A percentile compares a stretch with the other conserved stretches of the same genome.
These are phyloP conservation scores for Carlito syrichta DNA, from an alignment of 2,113 vertebrate genomes.

Conservation along the genomic window DNA sequence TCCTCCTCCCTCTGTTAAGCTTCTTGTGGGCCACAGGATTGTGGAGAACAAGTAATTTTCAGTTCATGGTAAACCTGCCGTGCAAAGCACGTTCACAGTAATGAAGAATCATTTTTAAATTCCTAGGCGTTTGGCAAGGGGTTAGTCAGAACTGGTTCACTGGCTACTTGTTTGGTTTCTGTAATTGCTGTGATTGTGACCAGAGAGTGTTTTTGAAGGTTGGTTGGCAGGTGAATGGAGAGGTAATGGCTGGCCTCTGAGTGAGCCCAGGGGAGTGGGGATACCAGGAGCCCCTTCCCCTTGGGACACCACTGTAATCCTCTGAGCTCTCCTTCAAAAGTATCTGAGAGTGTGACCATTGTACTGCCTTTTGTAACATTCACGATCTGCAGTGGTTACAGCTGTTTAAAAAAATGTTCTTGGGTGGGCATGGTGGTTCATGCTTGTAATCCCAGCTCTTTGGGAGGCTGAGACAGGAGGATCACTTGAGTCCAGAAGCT, in stretches of 20 bases:
- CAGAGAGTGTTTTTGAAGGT: not conserved
- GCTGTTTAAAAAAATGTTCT: not conserved
- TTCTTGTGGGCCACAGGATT: not conserved
- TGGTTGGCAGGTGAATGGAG: not conserved
- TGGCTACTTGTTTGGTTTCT: not conserved
- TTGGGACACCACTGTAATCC: not conserved
- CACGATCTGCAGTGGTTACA: not conserved
- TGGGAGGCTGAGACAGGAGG: no score
- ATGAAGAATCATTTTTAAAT: constrained; percentile 26
- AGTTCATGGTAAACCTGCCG: not conserved
- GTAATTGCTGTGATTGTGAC: not conserved
- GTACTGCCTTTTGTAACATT: not conserved
- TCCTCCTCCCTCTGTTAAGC: not conserved
- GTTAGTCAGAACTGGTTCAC: not conserved
- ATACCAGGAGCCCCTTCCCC: not conserved
- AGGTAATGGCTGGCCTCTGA: not conserved
- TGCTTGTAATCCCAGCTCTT: no score
- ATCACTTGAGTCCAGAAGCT: no score
- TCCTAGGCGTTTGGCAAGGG: not conserved
- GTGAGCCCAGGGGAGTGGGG: not conserved
- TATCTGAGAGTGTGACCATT: not conserved
- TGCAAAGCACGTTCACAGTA: not conserved
- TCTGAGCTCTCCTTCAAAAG: not conserved
- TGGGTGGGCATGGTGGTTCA: no score
- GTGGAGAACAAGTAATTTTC: not conserved